A percentile compares a stretch with the other conserved stretches of the same genome.
Evolutionary conservation across 2,113 vertebrate genomes (phyloP).

Genomic region (Tichodroma muraria): DNA sequence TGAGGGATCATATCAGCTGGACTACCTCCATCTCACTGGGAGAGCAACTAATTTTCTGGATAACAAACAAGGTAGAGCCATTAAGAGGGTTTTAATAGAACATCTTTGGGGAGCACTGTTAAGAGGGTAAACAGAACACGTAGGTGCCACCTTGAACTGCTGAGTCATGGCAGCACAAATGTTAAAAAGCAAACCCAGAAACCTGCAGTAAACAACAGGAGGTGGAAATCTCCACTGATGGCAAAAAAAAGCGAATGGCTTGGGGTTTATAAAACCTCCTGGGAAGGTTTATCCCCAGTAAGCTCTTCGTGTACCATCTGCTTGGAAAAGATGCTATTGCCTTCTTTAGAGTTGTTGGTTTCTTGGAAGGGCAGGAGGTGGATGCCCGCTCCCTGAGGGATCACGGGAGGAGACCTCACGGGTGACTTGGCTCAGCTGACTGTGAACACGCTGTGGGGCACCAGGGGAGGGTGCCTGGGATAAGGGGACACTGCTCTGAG

Average conservation of each 20-base stretch:
- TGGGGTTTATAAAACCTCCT: neutral
- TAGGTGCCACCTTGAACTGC: neutral
- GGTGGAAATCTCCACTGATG: neutral
- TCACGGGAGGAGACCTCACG: accelerated
- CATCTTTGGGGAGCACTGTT: neutral
- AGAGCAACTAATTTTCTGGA: neutral
- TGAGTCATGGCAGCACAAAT: neutral
- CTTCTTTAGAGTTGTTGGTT: neutral
- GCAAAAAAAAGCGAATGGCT: neutral
- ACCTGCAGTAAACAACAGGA: neutral
- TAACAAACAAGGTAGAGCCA: neutral
- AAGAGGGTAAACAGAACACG: neutral
- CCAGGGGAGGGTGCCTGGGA: accelerated
- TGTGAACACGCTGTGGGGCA: too few relatives aligned
- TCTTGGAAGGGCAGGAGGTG: neutral
- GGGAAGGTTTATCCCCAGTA: neutral
- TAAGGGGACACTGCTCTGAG: accelerated
- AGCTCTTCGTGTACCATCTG: neutral
- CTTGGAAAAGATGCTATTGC: neutral
- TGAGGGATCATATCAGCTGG: neutral
- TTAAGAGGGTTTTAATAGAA: neutral
- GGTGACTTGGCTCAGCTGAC: neutral
- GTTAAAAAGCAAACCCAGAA: neutral
- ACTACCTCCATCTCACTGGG: neutral
- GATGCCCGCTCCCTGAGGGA: neutral